Conservation (phyloP, 2,888 invertebrate species). For the Tenthredo amoena region DNA sequence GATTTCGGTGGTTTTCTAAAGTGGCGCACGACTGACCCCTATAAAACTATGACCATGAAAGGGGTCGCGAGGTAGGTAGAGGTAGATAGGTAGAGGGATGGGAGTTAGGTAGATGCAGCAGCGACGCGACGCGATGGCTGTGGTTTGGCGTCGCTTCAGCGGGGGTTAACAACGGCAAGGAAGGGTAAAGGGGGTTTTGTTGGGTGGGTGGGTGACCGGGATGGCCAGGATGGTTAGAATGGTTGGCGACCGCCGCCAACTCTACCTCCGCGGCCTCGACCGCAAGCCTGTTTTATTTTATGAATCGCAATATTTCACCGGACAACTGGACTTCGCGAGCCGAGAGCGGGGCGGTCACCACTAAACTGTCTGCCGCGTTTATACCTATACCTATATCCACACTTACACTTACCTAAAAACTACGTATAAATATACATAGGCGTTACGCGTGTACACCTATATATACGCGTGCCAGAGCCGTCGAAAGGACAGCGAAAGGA, state of each 20-base stretch:
- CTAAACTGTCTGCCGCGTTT: constrained; percentile 76
- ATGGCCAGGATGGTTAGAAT: constrained; percentile 66
- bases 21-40: constrained; percentile 25
- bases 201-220: constrained; percentile 57
- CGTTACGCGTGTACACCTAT: neutral
- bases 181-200: constrained; percentile 60
- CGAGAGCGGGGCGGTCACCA: constrained; percentile 72
- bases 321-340: constrained; percentile 76
- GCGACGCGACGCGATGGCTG: constrained; percentile 59
- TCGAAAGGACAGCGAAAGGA: neutral
- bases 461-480: neutral
- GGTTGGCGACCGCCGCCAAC: constrained; percentile 70
- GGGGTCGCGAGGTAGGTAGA: neutral
- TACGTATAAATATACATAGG: neutral
- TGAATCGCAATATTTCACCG: constrained; percentile 78
- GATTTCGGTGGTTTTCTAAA: neutral
- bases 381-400: constrained; percentile 56
- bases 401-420: neutral
- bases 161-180: constrained; percentile 52
- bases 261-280: constrained; percentile 75
- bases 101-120: neutral
- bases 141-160: constrained; percentile 75
- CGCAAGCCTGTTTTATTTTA: constrained; percentile 78
- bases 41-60: constrained; percentile 13
- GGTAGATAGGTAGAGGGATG: neutral